Evolutionary conservation across 2,888 invertebrate species (phyloP), one percentile per base, ranked within the genome.

Genomic region (Galerucella calmariensis): DNA sequence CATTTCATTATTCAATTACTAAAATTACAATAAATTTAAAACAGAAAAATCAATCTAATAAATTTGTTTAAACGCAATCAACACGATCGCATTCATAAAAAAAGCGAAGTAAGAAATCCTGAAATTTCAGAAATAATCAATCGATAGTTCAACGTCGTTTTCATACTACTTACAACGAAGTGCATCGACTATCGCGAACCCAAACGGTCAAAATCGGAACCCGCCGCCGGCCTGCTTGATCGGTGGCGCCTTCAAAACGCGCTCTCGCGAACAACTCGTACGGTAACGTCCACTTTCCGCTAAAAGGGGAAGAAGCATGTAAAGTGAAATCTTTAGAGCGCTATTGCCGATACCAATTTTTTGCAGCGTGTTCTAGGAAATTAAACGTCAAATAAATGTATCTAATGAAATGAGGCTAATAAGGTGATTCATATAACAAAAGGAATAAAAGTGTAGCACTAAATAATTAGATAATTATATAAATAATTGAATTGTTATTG

Each of bases 281-380:
- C 74, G 85, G 86, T 81, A 81, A 81, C 82, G 85, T 86, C 86
- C 86, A 86, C 84, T 86, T 82, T 83, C 73, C 78, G 78, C 48
- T 51, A 46, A 69, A 81, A 84, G 87, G 87, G 86, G 86, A 85
- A 85, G 86, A 84, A 85, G 87, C 84, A 84, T 85, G 85, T 83
- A 82, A 85, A 85, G 86, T 86, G 86, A 87, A 87, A 87, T 86
- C 87, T 87, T 86, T 86, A 86, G 84, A 85, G 81, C 83, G 41
- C 11, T 4, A 20, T 65, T 65, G 63, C 63, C 63, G 20, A 46
- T 65, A 46, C 20, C 44, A 16, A 11, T 65, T 20, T 65, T 61
- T 35, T 12, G 27, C 16, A 56, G 16, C 20, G 11, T 20, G 10
- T 11, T 16, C 20, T 0, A 6, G 20, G 20, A 56, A 56, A 56